Evolutionary conservation across 92 coral and sea anemone species (phyloP).

Genomic region (Virgularia gustaviana): DNA sequence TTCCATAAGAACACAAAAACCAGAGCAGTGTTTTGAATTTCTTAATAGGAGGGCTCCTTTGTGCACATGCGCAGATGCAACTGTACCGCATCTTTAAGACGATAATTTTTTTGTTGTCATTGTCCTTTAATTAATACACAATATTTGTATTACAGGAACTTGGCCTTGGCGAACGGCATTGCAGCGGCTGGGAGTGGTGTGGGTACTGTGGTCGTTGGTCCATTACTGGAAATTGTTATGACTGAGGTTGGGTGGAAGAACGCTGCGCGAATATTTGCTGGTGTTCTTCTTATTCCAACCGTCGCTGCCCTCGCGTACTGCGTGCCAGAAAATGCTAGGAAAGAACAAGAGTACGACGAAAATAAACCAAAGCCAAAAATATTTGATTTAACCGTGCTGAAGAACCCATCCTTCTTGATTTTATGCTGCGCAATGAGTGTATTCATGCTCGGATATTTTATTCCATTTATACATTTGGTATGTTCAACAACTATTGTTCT

Average conservation of each 20-base stretch:
- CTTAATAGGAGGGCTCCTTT: too few species aligned
- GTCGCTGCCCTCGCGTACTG: slow-evolving; percentile 64
- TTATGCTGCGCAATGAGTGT: slow-evolving; percentile 77
- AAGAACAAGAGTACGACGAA: slow-evolving; percentile 34
- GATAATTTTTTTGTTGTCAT: not conserved
- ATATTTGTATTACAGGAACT: slow-evolving; percentile 55
- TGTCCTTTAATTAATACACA: not conserved
- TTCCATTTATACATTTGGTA: slow-evolving; percentile 94
- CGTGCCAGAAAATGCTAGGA: slow-evolving; percentile 47
- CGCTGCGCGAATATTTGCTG: slow-evolving; percentile 73
- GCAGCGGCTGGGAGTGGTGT: slow-evolving; percentile 96
- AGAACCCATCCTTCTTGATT: slow-evolving; percentile 77
- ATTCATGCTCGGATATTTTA: slow-evolving; percentile 86
- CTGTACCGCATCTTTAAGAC: too few species aligned
- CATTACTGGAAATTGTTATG: slow-evolving; percentile 67
- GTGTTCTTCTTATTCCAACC: slow-evolving; percentile 60
- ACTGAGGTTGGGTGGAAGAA: slow-evolving; percentile 67
- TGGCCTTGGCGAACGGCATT: slow-evolving; percentile 82
- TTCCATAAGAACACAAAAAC: too few species aligned
- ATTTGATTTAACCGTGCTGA: slow-evolving; percentile 68
- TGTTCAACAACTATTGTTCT: slow-evolving; percentile 16
- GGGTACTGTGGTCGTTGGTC: slow-evolving; percentile 90
- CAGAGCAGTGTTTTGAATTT: too few species aligned
- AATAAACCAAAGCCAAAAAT: slow-evolving; percentile 55
- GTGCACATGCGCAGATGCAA: too few species aligned